Base-by-base conservation (phyloP, 2,888 invertebrate species). In the Lottia scabra region DNA sequence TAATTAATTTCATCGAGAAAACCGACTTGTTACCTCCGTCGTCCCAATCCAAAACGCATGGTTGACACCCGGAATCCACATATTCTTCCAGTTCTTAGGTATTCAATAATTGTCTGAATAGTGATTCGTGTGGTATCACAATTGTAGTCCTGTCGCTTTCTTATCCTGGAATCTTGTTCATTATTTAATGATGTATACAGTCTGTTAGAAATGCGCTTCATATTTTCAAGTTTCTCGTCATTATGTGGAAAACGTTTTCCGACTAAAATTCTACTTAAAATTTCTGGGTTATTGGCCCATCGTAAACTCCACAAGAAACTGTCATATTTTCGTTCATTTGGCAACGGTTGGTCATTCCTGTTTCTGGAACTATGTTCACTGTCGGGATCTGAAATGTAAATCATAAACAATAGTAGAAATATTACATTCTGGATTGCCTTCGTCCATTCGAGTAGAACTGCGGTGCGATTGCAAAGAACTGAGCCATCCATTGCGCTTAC, bases 31-130 rank as follows among this genome's bases (percentile, higher is more conserved):
- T 68, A 65, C 46, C 64, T 45, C 38, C 72, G 44, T 27, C 72
- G 68, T 44, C 72, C 72, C n/a, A 72, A 65, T 23, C 72, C 72
- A 62, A 72, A 72, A n/a, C 72, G 68, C 68, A 72, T 64, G 3
- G 63, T 63, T 19, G 72, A 38, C 44, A 72, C 72, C 27, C 72
- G 38, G 27, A 68, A 68, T 2, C 72, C 72, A 56, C 72, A 72
- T n/a, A 72, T 72, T n/a, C 68, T 63, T 65, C 72, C 68, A 44
- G 64, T 68, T 23, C 68, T 44, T 15, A 72, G 56, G 43, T 68
- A 72, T 30, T 72, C 72, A n/a, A 68, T 19, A 13, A 72, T 63
- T 26, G 46, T 68, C 38, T 68, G 68, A 23, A 68, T 46, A 26
- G 72, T 72, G 15, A 72, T 72, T 23, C 68, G 48, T 10, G 68